Base-by-base conservation (phyloP, 1,140 invertebrate species). In the Diorhabda carinulata region DNA sequence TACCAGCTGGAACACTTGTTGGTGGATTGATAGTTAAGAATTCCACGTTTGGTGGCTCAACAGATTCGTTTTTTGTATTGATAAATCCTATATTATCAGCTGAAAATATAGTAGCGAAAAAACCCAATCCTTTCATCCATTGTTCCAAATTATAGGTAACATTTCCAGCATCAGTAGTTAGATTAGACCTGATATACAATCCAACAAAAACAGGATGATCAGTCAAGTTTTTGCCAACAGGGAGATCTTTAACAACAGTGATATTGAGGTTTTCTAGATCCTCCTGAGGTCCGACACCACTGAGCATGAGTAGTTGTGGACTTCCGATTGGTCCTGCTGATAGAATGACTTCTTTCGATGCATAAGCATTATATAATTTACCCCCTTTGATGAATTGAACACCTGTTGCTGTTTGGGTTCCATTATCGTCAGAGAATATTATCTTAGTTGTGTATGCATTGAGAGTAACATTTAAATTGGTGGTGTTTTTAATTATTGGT, bases 291-390 rank as follows among this genome's bases (percentile, higher is more conserved):
- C 92, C 92, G 6, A 93, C 84, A 3, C 92, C 92, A 2, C 90
- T 91, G 1, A 93, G 74, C 90, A 93, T 91, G 2, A 93, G 80
- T 4, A 94, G 70, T 70, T 92, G 89, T 0, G 91, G 88, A 0
- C 87, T 87, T 67, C 89, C 90, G 0, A 92, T 86, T 1, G 89
- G 84, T 2, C 90, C 91, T 2, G 87, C 89, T 40, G 87, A 88
- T 3, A 92, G n/a, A 7, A 92, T 89, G 0, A 92, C 86, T 82
- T 93, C 91, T 74, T 86, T 89, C n/a, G 76, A 83, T 0, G 87
- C 88, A 63, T 76, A 78, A 6, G 85, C 81, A 47, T 76, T 79
- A 61, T 83, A 84, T 4, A 70, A 64, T 10, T 77, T 77, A 25
- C 57, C 79, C 47, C 83, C 80, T 62, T 82, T 81, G 7, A 80